phyloP scores from a whole-genome alignment of 2,797 vertebrate genomes.

The Sitta carolinensis region DNA sequence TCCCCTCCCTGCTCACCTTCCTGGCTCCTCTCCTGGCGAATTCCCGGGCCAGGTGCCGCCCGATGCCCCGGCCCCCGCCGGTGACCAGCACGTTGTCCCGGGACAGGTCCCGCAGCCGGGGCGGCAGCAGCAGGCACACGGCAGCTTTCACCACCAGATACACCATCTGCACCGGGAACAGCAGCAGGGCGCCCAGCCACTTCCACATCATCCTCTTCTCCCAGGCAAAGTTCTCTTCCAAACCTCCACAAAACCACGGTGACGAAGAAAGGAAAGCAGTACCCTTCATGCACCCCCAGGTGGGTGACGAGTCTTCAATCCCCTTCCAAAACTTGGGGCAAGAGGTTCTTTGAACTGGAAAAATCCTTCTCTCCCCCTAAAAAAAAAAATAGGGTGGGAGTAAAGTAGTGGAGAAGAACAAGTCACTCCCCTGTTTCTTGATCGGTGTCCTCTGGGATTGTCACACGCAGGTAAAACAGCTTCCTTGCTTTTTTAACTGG shows the following conservation, averaged over 20 bases:
- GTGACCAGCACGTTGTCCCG: constrained; percentile 92
- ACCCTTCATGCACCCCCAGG: constrained; percentile 20
- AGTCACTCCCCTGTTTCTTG: constrained; percentile 23
- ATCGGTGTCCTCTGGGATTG: constrained; percentile 30
- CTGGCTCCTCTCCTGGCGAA: constrained; percentile 88
- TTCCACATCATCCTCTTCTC: constrained; percentile 83
- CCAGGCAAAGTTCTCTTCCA: constrained; percentile 13
- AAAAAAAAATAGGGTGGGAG: background rate
- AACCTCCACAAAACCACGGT: background rate
- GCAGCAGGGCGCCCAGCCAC: constrained; percentile 82
- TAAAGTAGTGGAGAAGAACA: constrained; percentile 19
- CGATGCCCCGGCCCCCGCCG: constrained; percentile 96
- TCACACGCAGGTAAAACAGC: constrained; percentile 50
- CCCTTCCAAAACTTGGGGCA: constrained; percentile 19
- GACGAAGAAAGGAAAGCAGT: background rate
- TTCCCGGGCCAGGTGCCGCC: constrained; percentile 91
- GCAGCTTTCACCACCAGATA: constrained; percentile 80
- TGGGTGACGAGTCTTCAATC: constrained; percentile 21
- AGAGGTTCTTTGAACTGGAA: background rate
- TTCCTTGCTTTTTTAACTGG: constrained; percentile 10
- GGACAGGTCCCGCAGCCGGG: constrained; percentile 83
- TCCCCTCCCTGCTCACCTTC: constrained; percentile 81
- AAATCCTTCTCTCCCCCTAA: background rate
- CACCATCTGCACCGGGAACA: constrained; percentile 87
- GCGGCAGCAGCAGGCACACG: constrained; percentile 80